Base-by-base conservation (phyloP, 1,140 invertebrate genomes). In the Ladona fulva region DNA sequence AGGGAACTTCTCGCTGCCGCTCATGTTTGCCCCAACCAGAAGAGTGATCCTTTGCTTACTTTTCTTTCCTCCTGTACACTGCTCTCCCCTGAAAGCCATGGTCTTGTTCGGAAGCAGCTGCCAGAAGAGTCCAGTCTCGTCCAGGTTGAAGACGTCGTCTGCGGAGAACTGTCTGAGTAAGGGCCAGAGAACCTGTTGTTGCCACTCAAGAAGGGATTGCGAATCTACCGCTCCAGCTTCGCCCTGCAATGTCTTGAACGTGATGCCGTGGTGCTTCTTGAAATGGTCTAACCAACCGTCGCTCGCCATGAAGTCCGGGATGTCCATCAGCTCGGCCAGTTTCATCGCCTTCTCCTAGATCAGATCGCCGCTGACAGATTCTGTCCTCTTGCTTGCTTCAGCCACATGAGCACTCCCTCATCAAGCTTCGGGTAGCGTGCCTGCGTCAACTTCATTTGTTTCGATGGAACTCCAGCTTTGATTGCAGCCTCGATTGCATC, bases 81-180 rank as follows among this genome's bases (percentile, higher is more conserved):
- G 80, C 77, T 86, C 80, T 75, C 79, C 79, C 82, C 86, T 86
- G 74, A 84, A 84, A 44, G 79, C 80, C 37, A 85, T 79, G 11
- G 85, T 85, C 82, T 84, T 83, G 75, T 86, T 82, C 52, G 86
- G 84, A 77, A 86, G 78, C 77, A 82, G 83, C 80, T 84, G 84
- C 80, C 82, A 87, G 84, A 87, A 87, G 5, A 88, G 81, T 14
- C 84, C 84, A 42, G 84, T 87, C 82, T 88, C 85, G 81, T 87
- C 85, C 22, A 83, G 82, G 80, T 87, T 88, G 82, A 83, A 88
- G 76, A 87, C 82, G 79, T 87, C 82, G 74, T 84, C 80, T 76
- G 82, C 52, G 52, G 52, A 66, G 52, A 66, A 66, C 52, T 66
- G 52, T 12, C 52, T 12, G 52, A 66, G 52, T 66, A 66, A 66